Evolutionary conservation across 2,113 vertebrate species (phyloP).

Genomic region (Halcyon malimbica): DNA sequence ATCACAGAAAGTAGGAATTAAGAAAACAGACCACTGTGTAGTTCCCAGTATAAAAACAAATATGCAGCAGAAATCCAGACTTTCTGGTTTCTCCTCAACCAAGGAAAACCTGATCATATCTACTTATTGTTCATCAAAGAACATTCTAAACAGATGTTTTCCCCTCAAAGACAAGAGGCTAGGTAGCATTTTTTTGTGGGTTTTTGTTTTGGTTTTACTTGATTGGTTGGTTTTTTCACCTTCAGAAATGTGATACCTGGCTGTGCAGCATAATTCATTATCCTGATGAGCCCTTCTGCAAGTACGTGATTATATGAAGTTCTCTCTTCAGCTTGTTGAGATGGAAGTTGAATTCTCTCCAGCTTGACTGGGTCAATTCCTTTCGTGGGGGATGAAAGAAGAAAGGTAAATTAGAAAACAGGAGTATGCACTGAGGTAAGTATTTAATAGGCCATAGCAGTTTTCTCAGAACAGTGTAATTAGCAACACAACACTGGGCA

Average conservation of each 20-base stretch:
- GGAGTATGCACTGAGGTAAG: rapidly evolving
- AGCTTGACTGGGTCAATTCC: slow-evolving; percentile 91
- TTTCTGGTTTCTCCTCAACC: neutral
- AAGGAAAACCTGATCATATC: neutral
- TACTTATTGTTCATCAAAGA: neutral
- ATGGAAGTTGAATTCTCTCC: slow-evolving; percentile 90
- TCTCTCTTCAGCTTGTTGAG: slow-evolving; percentile 82
- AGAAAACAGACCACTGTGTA: neutral
- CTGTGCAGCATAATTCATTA: slow-evolving; percentile 91
- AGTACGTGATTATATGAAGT: slow-evolving; percentile 90
- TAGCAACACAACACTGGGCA: neutral
- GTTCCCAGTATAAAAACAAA: neutral
- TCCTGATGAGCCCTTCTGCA: slow-evolving; percentile 90
- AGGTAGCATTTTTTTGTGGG: neutral
- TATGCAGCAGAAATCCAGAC: neutral
- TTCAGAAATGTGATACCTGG: slow-evolving; percentile 78
- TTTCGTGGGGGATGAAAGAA: slow-evolving; percentile 34
- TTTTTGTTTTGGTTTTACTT: neutral
- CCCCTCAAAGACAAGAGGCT: neutral
- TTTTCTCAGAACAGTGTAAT: neutral
- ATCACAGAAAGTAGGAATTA: neutral
- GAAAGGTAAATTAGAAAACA: neutral
- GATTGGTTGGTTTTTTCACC: neutral
- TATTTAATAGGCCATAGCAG: neutral
- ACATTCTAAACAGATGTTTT: neutral